phyloP scores from a whole-genome alignment of 1,140 invertebrate genomes.

The Trichonephila inaurata region DNA sequence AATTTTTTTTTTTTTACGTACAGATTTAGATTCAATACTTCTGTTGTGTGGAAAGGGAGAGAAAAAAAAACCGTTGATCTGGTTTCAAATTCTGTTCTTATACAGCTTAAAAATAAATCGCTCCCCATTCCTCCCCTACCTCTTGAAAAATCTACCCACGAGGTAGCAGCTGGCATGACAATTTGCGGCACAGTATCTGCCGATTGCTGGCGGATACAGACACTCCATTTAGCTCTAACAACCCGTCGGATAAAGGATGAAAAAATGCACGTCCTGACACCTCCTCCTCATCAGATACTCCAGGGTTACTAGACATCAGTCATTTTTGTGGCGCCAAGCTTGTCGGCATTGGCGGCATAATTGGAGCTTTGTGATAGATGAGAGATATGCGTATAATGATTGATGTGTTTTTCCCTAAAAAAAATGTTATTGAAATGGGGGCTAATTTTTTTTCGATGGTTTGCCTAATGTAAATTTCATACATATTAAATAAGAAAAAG shows the following conservation, averaged over 20 bases:
- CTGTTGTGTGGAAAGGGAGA: not conserved
- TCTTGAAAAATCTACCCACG: not conserved
- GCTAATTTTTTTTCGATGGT: too few relatives aligned
- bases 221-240: constrained; percentile 72
- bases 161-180: constrained; percentile 68
- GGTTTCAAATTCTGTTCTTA: constrained; percentile 33
- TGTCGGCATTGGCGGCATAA: constrained; percentile 20
- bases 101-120: constrained; percentile 55
- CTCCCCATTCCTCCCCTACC: not conserved
- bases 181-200: constrained; percentile 69
- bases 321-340: constrained; percentile 36
- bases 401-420: not conserved
- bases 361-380: not conserved
- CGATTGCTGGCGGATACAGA: constrained; percentile 69
- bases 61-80: not conserved
- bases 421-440: not conserved
- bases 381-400: not conserved
- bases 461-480: too few relatives aligned
- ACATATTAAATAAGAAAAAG: too few relatives aligned
- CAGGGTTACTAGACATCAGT: constrained; percentile 67
- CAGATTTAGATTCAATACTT: not conserved
- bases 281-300: constrained; percentile 71
- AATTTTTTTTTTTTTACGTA: too few relatives aligned
- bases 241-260: constrained; percentile 67
- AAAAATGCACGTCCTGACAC: constrained; percentile 67